Base-by-base conservation (phyloP, 2,888 invertebrate genomes). In the Didymodactylos carnosus region DNA sequence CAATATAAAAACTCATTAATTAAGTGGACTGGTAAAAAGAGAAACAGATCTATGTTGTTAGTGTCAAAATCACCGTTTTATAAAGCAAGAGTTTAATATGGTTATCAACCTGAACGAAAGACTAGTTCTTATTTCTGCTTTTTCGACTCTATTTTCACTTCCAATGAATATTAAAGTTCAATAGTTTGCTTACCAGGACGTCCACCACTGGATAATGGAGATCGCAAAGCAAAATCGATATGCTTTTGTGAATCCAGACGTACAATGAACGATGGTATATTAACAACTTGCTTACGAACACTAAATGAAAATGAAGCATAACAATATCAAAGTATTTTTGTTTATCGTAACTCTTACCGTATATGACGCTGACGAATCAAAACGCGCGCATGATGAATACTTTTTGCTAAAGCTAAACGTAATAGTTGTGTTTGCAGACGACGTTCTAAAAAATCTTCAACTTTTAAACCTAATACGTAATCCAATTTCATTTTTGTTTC, bases 401-500 rank as follows among this genome's bases (percentile, higher is more conserved):
- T 95, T 86, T 98, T 98, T 78, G 98, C 97, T 40, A 98, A 88
- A 81, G 98, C 98, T 81, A 97, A 88, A 85, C 98, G 98, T 88
- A 98, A 98, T 74, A 83, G 84, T 79, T 86, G 97, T 0, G 98
- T 99, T 86, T 99, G 98, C 76, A 99, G 89, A 84, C 98, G 90
- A 77, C 98, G 89, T 86, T 99, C 97, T 87, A 99, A 89, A 88
- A 99, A 99, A 87, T 99, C 97, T 86, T 99, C 98, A 80, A 95
- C 92, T 86, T 94, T 92, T 80, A 99, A 87, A 86, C 97, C 97
- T 82, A 99, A 88, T 79, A 99, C 98, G 81, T 98, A 98, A 97
- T 99, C 98, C 80, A 99, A 92, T 86, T 98, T 99, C 98, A 99
- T 99, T 82, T 92, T 89, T 79, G 89, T 88, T 85, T 99, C 98